Evolutionary conservation across 1,140 invertebrate genomes (phyloP), one percentile per base, ranked within the genome.

Genomic region (Neodiprion virginianus): DNA sequence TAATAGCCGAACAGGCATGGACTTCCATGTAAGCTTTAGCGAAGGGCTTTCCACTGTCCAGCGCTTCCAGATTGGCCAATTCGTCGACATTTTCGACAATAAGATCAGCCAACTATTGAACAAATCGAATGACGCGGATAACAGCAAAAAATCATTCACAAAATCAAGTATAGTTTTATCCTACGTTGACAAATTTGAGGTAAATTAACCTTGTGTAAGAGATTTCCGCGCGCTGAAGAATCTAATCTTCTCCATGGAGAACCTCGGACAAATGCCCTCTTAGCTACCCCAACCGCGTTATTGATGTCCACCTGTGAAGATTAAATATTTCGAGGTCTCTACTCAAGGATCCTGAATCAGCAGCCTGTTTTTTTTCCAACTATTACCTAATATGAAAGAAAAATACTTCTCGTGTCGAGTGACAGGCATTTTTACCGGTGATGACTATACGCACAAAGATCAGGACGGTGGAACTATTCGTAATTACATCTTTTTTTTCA

Each of bases 301-400:
- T 91, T 87, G 10, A 91, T 82, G 82, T 91, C 90, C 73, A 84
- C 88, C 88, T 89, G 5, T 40, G 53, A 61, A 61, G 5, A 40
- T 40, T 40, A 40, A 40, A 40, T 40, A 0, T 5, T 40, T 40
- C 28, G 5, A 40, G 28, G 5, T 40, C 28, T 40, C 5, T 40
- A 40, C 28, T 3, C 28, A 40, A 40, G 28, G 28, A 40, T 40
- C 28, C 1, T 3, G 28, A 40, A 89, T 99, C 96, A 47, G 90
- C 91, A 83, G 94, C 94, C 75, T 93, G 93, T 12, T 93, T 95
- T 84, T 84, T 95, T 93, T 82, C 97, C 94, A 14, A 99, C 92
- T 72, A 40, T 40, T 40, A 40, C 28, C 2, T 40, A 40, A 40
- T 40, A 40, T 40, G 28, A 40, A 40, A 40, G 28, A 40, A 40